Conservation (phyloP, 2,888 invertebrate genomes). For the Agapostemon virescens region DNA sequence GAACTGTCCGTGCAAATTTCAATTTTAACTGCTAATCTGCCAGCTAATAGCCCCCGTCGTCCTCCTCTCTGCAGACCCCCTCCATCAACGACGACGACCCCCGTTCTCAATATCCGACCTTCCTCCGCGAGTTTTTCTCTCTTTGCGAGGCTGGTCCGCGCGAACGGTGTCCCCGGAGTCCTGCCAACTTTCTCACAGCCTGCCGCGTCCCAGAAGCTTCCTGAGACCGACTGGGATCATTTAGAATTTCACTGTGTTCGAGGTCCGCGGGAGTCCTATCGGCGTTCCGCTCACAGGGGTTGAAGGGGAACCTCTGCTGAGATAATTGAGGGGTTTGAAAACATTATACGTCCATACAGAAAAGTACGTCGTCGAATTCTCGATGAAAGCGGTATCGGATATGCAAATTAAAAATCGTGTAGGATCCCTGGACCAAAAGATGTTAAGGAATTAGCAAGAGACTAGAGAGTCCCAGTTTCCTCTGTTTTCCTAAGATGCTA, state of each 20-base stretch:
- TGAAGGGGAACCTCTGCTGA: conserved; percentile 51
- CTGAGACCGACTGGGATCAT: not conserved
- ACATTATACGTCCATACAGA: too few relatives aligned
- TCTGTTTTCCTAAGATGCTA: too few relatives aligned
- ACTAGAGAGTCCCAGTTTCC: too few relatives aligned
- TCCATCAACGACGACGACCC: conserved; percentile 55
- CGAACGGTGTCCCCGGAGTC: conserved; percentile 9
- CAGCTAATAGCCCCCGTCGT: conserved; percentile 76
- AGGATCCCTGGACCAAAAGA: too few relatives aligned
- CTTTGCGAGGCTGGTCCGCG: conserved; percentile 26
- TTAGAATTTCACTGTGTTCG: not conserved
- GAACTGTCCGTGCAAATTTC: conserved; percentile 80
- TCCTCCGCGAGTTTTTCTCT: conserved; percentile 47
- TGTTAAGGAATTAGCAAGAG: too few relatives aligned
- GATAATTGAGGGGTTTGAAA: conserved; percentile 65
- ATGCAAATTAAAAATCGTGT: too few relatives aligned
- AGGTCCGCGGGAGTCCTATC: not conserved
- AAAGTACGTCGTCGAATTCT: too few relatives aligned
- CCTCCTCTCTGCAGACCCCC: conserved; percentile 39
- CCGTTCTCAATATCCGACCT: conserved; percentile 54
- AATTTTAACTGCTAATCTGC: conserved; percentile 81
- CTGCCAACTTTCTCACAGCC: conserved; percentile 38
- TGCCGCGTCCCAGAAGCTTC: not conserved
- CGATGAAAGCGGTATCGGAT: not conserved
- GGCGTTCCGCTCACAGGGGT: not conserved